phyloP scores from a whole-genome alignment of 2,797 vertebrate species.

The Antennarius maculatus region DNA sequence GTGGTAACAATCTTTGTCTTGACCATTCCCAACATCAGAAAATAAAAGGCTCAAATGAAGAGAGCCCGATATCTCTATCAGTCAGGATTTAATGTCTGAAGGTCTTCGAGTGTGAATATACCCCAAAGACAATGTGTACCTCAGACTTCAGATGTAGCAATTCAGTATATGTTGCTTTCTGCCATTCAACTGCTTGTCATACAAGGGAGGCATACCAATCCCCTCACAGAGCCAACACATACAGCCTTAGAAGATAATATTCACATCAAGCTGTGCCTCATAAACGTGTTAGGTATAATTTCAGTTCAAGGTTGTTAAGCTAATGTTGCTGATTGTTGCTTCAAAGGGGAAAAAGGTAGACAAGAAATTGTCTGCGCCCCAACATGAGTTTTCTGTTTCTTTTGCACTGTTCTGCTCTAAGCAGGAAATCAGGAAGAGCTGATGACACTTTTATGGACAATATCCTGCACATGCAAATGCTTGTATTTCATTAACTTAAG shows the following conservation, averaged over 20 bases:
- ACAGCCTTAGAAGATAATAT: no score
- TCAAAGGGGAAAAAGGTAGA: not conserved
- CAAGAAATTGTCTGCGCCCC: not conserved
- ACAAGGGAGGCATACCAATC: no score
- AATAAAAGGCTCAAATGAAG: not conserved
- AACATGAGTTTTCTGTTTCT: not conserved
- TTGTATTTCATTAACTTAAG: not conserved
- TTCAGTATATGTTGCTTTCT: no score
- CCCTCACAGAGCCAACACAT: no score
- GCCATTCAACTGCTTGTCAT: no score
- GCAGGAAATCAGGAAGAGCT: not conserved
- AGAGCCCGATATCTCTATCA: no score
- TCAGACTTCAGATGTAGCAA: no score
- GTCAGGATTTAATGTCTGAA: no score
- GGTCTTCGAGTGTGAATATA: no score
- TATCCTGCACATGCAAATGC: not conserved
- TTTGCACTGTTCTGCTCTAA: not conserved
- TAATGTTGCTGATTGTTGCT: not conserved
- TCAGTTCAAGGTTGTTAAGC: not conserved
- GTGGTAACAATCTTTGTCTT: not conserved
- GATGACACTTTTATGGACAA: slow-evolving; percentile 4
- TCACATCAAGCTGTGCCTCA: no score
- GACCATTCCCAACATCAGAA: not conserved
- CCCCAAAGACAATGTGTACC: no score
- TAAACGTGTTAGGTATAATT: not conserved